These are phyloP conservation scores for Pangasius macronema DNA, from an alignment of 2,797 vertebrate species.

Conservation along the genomic window DNA sequence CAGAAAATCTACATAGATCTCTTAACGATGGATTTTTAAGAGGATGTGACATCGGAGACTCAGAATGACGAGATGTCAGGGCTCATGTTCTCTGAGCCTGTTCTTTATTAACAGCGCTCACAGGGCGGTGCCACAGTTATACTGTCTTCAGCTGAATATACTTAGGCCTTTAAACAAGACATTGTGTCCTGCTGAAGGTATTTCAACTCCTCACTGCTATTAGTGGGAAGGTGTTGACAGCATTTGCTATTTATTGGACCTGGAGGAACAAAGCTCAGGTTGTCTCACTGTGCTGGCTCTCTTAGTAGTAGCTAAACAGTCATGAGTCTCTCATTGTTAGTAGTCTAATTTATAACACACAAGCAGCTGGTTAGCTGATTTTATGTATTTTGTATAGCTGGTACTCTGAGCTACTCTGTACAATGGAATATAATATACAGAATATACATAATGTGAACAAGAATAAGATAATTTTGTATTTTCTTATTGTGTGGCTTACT, in stretches of 20 bases:
- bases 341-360: slow-evolving; percentile 26
- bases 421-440: not conserved
- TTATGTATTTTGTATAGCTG: slow-evolving; percentile 1
- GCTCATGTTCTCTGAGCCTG: not conserved
- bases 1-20: no score
- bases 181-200: slow-evolving; percentile 32
- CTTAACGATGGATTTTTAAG: no score
- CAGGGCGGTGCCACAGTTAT: not conserved
- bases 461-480: not conserved
- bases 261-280: slow-evolving; percentile 50
- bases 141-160: slow-evolving; percentile 17
- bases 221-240: slow-evolving; percentile 54
- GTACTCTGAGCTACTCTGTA: not conserved
- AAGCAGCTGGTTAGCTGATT: slow-evolving; percentile 8
- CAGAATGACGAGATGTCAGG: no score
- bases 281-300: slow-evolving; percentile 39
- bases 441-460: not conserved
- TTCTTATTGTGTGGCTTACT: slow-evolving; percentile 25
- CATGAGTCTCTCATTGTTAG: slow-evolving; percentile 39
- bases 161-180: slow-evolving; percentile 24
- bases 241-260: slow-evolving; percentile 35
- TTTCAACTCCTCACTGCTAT: slow-evolving; percentile 46
- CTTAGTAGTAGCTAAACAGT: slow-evolving; percentile 32
- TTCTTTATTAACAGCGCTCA: not conserved
- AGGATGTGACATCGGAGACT: no score